Evolutionary conservation across 2,113 vertebrate genomes (phyloP).

Genomic region (Myanophis thanlyinensis): DNA sequence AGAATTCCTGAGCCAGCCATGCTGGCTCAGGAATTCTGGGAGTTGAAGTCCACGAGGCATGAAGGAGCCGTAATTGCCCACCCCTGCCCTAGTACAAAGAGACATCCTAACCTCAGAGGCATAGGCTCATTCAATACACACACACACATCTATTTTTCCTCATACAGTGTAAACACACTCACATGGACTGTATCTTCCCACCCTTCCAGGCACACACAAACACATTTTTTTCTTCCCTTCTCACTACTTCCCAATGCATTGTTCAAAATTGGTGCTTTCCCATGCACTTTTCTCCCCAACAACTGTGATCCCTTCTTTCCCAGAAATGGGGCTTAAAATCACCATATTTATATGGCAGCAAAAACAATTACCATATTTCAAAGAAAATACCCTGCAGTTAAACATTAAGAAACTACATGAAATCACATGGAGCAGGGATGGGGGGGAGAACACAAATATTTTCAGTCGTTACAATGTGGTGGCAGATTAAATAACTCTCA

Average conservation of each 20-base stretch:
- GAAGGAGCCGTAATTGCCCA: too few relatives aligned
- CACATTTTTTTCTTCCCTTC: background rate
- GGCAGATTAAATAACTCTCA: background rate
- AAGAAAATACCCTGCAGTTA: background rate
- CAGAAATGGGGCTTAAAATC: background rate
- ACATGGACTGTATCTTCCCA: background rate
- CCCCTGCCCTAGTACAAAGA: background rate
- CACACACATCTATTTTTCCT: background rate
- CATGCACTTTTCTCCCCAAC: background rate
- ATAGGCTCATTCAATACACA: background rate
- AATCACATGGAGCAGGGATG: background rate
- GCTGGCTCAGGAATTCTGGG: too few relatives aligned
- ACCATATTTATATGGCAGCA: background rate
- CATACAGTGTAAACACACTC: background rate
- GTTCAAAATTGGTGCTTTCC: background rate
- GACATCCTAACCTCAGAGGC: background rate
- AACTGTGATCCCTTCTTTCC: background rate
- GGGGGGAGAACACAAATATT: background rate
- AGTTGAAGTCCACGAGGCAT: too few relatives aligned
- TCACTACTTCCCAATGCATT: background rate
- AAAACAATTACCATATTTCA: background rate
- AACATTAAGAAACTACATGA: background rate
- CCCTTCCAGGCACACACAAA: background rate
- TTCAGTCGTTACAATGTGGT: background rate
- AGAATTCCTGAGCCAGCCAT: too few relatives aligned